Evolutionary conservation across 2,888 invertebrate genomes (phyloP), one percentile per base, ranked within the genome.

Genomic region (Nomada fucata): DNA sequence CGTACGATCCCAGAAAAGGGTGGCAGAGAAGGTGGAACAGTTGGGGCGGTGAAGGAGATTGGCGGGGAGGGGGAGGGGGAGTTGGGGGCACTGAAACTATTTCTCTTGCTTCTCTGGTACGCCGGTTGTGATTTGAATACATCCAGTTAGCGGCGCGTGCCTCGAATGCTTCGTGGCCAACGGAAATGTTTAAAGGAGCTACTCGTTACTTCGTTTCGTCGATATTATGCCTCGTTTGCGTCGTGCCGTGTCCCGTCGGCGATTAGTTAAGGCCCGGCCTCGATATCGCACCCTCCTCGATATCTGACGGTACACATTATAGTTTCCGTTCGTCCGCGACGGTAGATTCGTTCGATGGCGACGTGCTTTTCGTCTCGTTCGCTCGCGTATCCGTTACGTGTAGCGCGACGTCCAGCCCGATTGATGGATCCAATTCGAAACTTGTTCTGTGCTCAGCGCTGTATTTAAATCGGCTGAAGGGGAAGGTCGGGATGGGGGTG

Each of bases 141-240:
- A 92, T 91, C 91, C 92, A 92, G 93, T 93, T 93, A 93, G 92
- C 87, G 89, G 91, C 91, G 89, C 93, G 93, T 93, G 93, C 89
- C 89, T 79, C 77, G 93, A 92, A 91, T 93, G 75, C 86, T 78
- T 77, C 84, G 91, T 89, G 57, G 23, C 65, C 75, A 70, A 50
- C 84, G 86, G 81, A 87, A 89, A 88, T 82, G 88, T 83, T 88
- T 91, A 86, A 91, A 89, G 89, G 85, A 88, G 80, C 84, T 79
- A 82, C 87, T 92, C 90, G 89, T 92, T 92, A 91, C 88, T 89
- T 88, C 85, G 89, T 88, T 87, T 87, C 82, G 77, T 65, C 83
- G 85, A 83, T 86, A 86, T 88, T 87, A 87, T 79, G 86, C 77
- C 67, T 72, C 79, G 85, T 80, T 83, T 85, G 53, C 82, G 67